phyloP scores from a whole-genome alignment of 2,888 invertebrate species.

The Harmothoe impar region DNA sequence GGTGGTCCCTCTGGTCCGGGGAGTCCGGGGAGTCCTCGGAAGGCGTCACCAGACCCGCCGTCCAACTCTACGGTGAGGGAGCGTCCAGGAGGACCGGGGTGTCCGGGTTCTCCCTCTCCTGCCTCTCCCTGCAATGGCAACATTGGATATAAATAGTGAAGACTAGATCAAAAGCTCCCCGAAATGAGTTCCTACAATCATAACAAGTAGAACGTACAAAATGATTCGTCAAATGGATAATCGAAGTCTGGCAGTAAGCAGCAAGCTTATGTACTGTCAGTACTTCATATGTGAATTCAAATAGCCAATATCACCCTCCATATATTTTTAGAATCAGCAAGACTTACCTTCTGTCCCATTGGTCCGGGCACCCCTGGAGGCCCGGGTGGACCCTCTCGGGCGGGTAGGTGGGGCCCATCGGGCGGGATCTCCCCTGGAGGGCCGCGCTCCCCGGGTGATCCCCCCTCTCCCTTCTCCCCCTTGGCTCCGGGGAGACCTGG shows the following conservation, averaged over 20 bases:
- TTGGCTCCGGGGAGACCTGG: slow-evolving; percentile 30
- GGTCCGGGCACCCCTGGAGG: slow-evolving; percentile 43
- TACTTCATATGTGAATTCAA: no score
- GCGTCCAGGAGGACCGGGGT: slow-evolving; percentile 64
- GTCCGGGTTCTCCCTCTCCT: slow-evolving; percentile 64
- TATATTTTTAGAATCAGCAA: no score
- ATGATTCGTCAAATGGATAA: no score
- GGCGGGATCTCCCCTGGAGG: slow-evolving; percentile 21
- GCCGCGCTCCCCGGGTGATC: not conserved
- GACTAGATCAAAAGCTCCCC: no score
- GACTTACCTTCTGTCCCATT: slow-evolving; percentile 34
- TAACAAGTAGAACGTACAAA: no score
- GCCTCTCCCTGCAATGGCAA: slow-evolving; percentile 67
- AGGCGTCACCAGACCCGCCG: slow-evolving; percentile 21
- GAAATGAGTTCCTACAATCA: no score
- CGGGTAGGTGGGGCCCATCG: not conserved
- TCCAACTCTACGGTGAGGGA: slow-evolving; percentile 26
- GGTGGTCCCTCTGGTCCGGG: slow-evolving; percentile 75
- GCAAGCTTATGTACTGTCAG: no score
- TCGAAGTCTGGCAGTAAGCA: no score
- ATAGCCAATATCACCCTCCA: no score
- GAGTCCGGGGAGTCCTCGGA: slow-evolving; percentile 73
- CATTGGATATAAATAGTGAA: not conserved
- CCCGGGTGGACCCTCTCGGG: not conserved
- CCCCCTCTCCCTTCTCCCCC: slow-evolving; percentile 24